phyloP scores from a whole-genome alignment of 1,140 invertebrate species.

The Drosophila micromelanica region DNA sequence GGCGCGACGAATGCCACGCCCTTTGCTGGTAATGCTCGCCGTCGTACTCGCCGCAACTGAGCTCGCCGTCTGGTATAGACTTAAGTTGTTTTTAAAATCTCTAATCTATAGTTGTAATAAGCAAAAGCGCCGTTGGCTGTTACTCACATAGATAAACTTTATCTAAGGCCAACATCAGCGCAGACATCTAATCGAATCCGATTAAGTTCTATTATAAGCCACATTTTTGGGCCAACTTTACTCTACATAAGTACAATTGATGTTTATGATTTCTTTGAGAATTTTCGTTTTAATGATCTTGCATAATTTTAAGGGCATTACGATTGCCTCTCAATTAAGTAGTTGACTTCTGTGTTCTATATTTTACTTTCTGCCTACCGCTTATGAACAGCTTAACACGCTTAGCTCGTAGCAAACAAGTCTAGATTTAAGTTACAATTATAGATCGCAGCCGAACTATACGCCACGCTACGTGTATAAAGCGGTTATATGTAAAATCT shows the following conservation, averaged over 20 bases:
- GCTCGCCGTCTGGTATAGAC: constrained; percentile 30
- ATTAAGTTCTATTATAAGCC: constrained; percentile 19
- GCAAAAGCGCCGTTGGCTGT: constrained; percentile 29
- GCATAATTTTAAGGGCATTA: constrained; percentile 39
- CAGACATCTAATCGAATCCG: constrained; percentile 15
- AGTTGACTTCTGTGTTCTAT: constrained; percentile 61
- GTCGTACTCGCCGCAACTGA: constrained; percentile 77
- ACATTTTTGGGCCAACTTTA: constrained; percentile 1
- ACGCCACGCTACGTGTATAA: constrained; percentile 41
- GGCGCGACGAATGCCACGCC: constrained; percentile 59
- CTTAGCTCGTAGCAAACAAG: constrained; percentile 64
- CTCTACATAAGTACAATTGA: constrained; percentile 39
- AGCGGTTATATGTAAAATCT: constrained; percentile 68
- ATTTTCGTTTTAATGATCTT: constrained; percentile 49
- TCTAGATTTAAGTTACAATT: constrained; percentile 62
- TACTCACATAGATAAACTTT: constrained; percentile 39
- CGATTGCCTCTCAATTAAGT: constrained; percentile 53
- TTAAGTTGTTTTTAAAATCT: constrained; percentile 80
- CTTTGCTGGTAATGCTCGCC: constrained; percentile 63
- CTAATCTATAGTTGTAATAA: constrained; percentile 57
- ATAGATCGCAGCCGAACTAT: constrained; percentile 40
- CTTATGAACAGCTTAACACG: constrained; percentile 62
- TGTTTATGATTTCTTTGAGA: constrained; percentile 34
- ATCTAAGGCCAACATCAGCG: constrained; percentile 38
- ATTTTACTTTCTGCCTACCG: constrained; percentile 55